Base-by-base conservation (phyloP, 2,888 invertebrate genomes). In the Dolichomitus sp. region DNA sequence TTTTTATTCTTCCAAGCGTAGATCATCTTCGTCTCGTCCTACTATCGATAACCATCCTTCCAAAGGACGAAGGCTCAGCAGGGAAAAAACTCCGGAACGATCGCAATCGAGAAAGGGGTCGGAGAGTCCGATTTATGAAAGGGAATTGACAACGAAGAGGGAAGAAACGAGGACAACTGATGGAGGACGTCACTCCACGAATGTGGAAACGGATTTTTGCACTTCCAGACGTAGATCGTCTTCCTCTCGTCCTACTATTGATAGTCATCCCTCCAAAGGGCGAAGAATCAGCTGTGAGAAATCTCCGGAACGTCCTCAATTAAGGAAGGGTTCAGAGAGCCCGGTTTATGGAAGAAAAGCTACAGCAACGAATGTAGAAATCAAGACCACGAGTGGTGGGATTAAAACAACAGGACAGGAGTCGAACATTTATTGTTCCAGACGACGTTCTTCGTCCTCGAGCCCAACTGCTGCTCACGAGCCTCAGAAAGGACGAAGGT, bases 261-360 rank as follows among this genome's bases (percentile, higher is more conserved):
- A n/a, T 57, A 57, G 12, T 37, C n/a, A 61, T 23, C 19, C 19
- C 4, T 7, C 30, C 54, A 30, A 65, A 7, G 73, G 65, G 12
- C 68, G 61, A 37, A 66, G 33, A 57, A 5, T n/a, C 33, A 59
- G 42, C n/a, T 48, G 57, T 11, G 78, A 75, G 23, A 69, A 42
- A 40, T 72, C 50, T 0, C 48, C 59, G 11, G 80, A 77, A 73
- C 63, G 73, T 65, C 68, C 68, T 30, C 30, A 17, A 42, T 78
- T 76, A n/a, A 63, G 75, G 54, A 27, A 59, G 61, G 74, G 42
- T n/a, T 77, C 83, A 4, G 30, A 45, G 30, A 83, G 77, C 17
- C 77, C 83, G 6, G 54, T 42, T 72, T 23, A 65, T 33, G 63
- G 40, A 14, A 70, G n/a, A 19, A 52, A 48, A 77, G 68, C 78